Evolutionary conservation across 2,888 invertebrate species (phyloP).

Genomic region (Sepioteuthis lessoniana): DNA sequence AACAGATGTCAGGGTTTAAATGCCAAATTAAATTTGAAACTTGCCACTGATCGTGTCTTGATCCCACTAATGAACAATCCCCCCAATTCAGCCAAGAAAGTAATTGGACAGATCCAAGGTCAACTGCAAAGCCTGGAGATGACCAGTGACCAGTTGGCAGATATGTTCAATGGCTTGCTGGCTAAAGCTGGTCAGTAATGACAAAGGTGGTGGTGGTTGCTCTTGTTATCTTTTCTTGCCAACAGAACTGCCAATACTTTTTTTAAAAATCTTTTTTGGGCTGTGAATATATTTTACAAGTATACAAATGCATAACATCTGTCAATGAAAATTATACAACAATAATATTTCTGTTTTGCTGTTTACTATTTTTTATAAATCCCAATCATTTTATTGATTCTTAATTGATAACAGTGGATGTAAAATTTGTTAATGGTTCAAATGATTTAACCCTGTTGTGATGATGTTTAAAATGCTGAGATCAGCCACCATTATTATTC

Average conservation of each 20-base stretch:
- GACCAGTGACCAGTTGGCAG: slow-evolving; percentile 34
- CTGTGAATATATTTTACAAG: no score
- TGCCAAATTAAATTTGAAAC: slow-evolving; percentile 39
- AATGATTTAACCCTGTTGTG: no score
- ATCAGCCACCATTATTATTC: no score
- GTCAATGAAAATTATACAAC: no score
- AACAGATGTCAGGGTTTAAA: slow-evolving; percentile 39
- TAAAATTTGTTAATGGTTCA: no score
- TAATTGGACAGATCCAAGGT: background rate
- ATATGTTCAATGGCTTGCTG: background rate
- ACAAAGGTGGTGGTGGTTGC: slow-evolving; percentile 16
- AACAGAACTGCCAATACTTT: background rate
- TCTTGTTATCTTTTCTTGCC: background rate
- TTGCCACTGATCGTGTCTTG: background rate
- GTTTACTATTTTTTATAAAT: no score
- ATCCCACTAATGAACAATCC: slow-evolving; percentile 14
- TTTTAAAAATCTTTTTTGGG: background rate
- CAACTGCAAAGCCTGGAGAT: slow-evolving; percentile 14
- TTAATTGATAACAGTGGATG: no score
- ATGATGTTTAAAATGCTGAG: no score
- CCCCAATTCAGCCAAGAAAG: background rate
- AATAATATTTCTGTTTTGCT: no score
- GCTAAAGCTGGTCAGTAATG: slow-evolving; percentile 47
- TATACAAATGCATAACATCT: no score
- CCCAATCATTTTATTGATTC: no score